Conservation (phyloP, 1,140 invertebrate genomes). For the Drosophila micromelanica region DNA sequence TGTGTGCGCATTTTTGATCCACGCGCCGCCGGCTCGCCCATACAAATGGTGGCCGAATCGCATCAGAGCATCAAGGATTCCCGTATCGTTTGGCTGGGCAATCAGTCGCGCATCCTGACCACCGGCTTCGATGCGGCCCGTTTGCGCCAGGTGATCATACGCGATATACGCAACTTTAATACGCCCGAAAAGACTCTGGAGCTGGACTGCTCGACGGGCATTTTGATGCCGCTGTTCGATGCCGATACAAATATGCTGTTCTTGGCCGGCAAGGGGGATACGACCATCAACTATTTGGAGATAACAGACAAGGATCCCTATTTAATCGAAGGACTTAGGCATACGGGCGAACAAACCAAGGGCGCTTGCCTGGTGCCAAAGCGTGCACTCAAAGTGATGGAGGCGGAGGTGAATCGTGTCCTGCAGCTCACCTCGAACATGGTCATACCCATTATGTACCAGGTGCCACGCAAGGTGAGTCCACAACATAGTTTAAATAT, state of each 20-base stretch:
- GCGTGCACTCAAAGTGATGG: conserved; percentile 95
- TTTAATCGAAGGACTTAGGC: conserved; percentile 89
- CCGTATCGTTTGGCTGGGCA: conserved; percentile 94
- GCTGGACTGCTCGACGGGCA: conserved; percentile 95
- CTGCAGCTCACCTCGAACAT: conserved; percentile 93
- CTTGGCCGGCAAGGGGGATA: conserved; percentile 94
- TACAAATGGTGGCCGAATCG: conserved; percentile 89
- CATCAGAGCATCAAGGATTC: conserved; percentile 96
- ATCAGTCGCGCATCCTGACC: conserved; percentile 91
- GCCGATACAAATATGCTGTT: conserved; percentile 97
- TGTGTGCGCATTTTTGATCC: conserved; percentile 93
- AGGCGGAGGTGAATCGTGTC: conserved; percentile 96
- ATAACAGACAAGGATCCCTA: conserved; percentile 93
- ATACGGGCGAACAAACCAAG: conserved; percentile 93
- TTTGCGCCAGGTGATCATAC: conserved; percentile 93
- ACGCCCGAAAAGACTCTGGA: conserved; percentile 91
- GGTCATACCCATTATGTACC: conserved; percentile 96
- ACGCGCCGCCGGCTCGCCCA: conserved; percentile 86
- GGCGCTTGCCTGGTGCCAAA: conserved; percentile 96
- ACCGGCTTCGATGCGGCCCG: conserved; percentile 92
- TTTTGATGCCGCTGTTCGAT: conserved; percentile 95
- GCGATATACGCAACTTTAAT: conserved; percentile 93
- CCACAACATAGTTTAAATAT: background rate
- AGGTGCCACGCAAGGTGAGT: conserved; percentile 92
- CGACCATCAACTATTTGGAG: conserved; percentile 94